A percentile compares a stretch with the other conserved stretches of the same genome.
Evolutionary conservation across 2,113 vertebrate species (phyloP).

Genomic region (Laterallus jamaicensis): DNA sequence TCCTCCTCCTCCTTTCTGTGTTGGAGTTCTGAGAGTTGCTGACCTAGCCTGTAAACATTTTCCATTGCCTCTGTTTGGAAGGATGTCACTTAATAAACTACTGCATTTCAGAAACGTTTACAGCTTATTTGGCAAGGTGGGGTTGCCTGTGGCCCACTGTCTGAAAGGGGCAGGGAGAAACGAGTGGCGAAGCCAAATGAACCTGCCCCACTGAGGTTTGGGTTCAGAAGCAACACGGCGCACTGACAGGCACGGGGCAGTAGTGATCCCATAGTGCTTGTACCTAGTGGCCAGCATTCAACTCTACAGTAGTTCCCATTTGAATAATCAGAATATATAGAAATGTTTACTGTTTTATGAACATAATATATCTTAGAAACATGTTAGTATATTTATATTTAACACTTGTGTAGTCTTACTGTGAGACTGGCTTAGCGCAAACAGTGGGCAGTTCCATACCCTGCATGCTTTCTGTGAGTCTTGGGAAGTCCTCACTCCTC

Average conservation of each 20-base stretch:
- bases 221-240: background rate
- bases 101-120: background rate
- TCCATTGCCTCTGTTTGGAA: background rate
- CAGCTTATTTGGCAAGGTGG: background rate
- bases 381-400: background rate
- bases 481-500: background rate
- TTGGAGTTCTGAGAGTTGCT: background rate
- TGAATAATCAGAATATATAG: background rate
- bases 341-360: background rate
- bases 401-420: background rate
- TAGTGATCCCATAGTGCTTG: background rate
- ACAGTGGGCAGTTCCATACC: background rate
- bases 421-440: background rate
- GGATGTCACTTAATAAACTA: background rate
- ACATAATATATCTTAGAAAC: background rate
- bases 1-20: background rate
- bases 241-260: background rate
- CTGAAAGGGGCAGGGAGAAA: background rate
- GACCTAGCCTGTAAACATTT: background rate
- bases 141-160: background rate
- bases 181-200: background rate
- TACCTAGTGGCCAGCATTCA: background rate
- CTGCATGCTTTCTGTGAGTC: background rate
- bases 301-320: background rate
- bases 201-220: background rate